phyloP scores from a whole-genome alignment of 2,797 vertebrate species.

The Coregonus ussuriensis region DNA sequence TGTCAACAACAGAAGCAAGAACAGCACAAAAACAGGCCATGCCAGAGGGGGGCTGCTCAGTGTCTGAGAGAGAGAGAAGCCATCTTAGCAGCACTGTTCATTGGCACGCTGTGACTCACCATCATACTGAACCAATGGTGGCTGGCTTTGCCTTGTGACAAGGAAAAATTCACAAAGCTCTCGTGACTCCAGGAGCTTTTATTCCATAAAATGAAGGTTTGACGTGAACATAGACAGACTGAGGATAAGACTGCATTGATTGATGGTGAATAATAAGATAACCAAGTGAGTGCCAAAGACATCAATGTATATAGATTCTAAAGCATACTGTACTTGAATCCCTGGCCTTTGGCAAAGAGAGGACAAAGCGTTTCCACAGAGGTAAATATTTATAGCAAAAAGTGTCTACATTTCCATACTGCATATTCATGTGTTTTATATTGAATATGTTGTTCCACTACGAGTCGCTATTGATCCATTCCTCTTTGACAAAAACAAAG shows the following conservation, averaged over 20 bases:
- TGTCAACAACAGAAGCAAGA: conserved; percentile 38
- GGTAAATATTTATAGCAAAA: not conserved
- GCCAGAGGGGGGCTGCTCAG: conserved; percentile 15
- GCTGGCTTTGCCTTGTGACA: conserved; percentile 3
- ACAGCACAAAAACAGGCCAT: conserved; percentile 36
- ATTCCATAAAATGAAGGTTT: not conserved
- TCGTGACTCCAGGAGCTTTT: not conserved
- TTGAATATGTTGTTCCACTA: not conserved
- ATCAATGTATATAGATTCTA: not conserved
- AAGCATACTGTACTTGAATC: not conserved
- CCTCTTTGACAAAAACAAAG: not conserved
- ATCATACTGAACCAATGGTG: not conserved
- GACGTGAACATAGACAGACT: not conserved
- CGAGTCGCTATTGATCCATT: not conserved
- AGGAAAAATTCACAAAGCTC: not conserved
- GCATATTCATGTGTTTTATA: not conserved
- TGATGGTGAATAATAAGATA: not conserved
- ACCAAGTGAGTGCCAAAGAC: not conserved
- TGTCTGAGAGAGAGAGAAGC: conserved; percentile 15
- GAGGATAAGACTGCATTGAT: not conserved
- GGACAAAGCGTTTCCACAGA: not conserved
- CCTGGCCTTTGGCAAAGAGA: not conserved
- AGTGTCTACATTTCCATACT: not conserved
- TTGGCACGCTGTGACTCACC: conserved; percentile 11
- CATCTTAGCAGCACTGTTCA: conserved; percentile 1